Percentiles rank a stretch among this genome's conserved stretches.
Evolutionary conservation across 2,797 vertebrate species (phyloP).

Genomic region (Labeo calbasu): DNA sequence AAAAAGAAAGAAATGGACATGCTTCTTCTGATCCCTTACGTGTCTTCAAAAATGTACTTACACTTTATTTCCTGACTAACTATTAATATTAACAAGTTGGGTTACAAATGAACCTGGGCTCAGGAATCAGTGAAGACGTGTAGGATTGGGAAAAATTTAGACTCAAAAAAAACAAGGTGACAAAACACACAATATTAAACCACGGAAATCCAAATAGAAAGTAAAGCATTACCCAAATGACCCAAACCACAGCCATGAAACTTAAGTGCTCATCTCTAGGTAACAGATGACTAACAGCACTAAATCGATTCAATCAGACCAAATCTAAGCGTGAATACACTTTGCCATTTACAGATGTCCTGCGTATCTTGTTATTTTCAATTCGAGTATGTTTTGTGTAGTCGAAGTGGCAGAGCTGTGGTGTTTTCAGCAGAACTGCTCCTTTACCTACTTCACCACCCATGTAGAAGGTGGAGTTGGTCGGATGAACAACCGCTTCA

Average conservation of each 20-base stretch:
- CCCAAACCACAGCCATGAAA: neutral
- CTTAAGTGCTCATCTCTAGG: neutral
- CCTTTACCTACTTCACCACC: conserved; percentile 99
- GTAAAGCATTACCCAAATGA: neutral
- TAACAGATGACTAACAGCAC: neutral
- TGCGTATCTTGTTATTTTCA: neutral
- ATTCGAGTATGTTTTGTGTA: neutral
- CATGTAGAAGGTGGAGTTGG: conserved; percentile 96
- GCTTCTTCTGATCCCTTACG: neutral
- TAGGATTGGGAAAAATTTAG: neutral
- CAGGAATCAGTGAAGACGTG: neutral
- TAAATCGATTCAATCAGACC: neutral
- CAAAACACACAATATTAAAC: neutral
- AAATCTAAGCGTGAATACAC: neutral
- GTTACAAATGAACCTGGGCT: neutral
- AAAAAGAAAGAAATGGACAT: neutral
- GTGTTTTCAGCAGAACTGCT: neutral
- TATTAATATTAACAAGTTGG: neutral
- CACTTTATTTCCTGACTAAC: neutral
- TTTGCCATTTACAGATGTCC: neutral
- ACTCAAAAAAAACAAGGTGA: neutral
- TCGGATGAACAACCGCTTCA: conserved; percentile 99
- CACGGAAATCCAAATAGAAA: neutral
- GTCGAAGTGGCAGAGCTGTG: neutral
- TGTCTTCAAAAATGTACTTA: neutral